Base-by-base conservation (phyloP, 2,797 vertebrate genomes). In the Dipus sagitta region DNA sequence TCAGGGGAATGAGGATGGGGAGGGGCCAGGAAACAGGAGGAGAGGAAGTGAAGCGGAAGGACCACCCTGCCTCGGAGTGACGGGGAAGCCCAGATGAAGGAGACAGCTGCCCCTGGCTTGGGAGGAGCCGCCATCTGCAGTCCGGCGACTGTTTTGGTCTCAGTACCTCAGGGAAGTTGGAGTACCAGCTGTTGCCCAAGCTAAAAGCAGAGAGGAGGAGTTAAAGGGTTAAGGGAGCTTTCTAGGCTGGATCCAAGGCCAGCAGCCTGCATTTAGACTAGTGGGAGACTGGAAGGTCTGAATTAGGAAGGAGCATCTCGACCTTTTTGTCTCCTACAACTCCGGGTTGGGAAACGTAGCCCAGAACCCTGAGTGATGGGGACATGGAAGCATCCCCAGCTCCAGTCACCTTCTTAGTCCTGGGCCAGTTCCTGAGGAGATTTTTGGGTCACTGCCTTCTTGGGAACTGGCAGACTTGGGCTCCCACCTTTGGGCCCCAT, bases 121-220 rank as follows among this genome's bases (percentile, higher is more conserved):
- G 80, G 72, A 86, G 77, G 47, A 93, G 84, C 70, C 87, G 88
- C 87, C 87, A 91, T 94, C 93, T 94, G 96, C 54, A 60, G 81
- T 30, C 87, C 72, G 86, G 95, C 75, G 94, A 94, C 85, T 86
- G 9, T 85, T 94, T 67, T 34, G 93, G 89, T 86, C 67, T 91
- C 93, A 87, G 64, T 30, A 76, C 92, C 84, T 92, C 85, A 60
- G 60, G 47, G 88, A 95, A 94, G 70, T 83, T 91, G 90, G 74
- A 67, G 34, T 89, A 76, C 78, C 95, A 96, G 93, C 94, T 94
- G 90, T 92, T 92, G 72, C 86, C 93, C 52, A 94, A 68, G 71
- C 85, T 93, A 74, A 86, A 92, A 87, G 82, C 87, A 76, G 70
- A 91, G 32, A 32, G 92, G 42, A 86, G 85, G 84, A 84, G 70